A percentile compares a stretch with the other conserved stretches of the same genome.
phyloP scores from a whole-genome alignment of 2,797 vertebrate genomes.

The Vultur gryphus region DNA sequence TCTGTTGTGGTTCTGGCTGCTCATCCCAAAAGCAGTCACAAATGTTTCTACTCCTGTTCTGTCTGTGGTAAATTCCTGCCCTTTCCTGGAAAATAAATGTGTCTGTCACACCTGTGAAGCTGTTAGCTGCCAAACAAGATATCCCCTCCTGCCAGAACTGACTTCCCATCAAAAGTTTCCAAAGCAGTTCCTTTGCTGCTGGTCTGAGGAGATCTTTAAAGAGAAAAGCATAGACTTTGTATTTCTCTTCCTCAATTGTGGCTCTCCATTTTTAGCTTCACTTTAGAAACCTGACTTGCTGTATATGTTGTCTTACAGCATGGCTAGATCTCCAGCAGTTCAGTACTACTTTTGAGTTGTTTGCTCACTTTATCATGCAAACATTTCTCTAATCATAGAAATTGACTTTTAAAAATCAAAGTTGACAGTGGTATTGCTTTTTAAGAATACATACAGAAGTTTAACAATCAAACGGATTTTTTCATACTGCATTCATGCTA shows the following conservation, averaged over 20 bases:
- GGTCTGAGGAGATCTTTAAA: background rate
- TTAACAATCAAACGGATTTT: background rate
- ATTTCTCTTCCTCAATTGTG: background rate
- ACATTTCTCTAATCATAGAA: background rate
- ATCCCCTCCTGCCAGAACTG: background rate
- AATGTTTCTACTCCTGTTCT: background rate
- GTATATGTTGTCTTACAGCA: accelerated
- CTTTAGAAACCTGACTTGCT: background rate
- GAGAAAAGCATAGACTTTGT: background rate
- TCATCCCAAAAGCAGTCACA: background rate
- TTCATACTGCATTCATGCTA: background rate
- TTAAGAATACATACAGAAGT: background rate
- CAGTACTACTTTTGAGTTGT: background rate
- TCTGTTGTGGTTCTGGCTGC: background rate
- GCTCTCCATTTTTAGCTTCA: background rate
- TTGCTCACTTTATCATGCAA: background rate
- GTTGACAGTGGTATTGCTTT: background rate
- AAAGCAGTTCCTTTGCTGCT: background rate
- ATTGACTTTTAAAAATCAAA: background rate
- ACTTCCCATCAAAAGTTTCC: background rate
- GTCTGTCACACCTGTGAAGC: background rate
- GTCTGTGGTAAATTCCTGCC: background rate
- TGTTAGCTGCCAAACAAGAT: background rate
- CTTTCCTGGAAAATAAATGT: background rate
- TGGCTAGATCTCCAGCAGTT: background rate